Evolutionary conservation across 2,888 invertebrate genomes (phyloP).

Genomic region (Lepeophtheirus nordmannii): DNA sequence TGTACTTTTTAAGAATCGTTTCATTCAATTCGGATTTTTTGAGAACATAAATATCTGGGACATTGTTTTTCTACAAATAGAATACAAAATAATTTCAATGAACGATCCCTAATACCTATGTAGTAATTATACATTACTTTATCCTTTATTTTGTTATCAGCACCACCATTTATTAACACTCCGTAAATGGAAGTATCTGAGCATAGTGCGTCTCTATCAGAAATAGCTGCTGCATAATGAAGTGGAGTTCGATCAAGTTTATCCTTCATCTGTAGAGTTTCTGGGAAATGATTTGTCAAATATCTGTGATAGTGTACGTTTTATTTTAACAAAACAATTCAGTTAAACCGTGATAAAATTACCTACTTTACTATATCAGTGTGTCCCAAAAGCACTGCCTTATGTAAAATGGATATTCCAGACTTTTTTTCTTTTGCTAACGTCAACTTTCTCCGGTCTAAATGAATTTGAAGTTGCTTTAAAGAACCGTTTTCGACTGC

Average conservation of each 20-base stretch:
- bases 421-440: slow-evolving; percentile 48
- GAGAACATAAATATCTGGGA: neutral
- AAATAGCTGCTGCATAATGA: slow-evolving; percentile 46
- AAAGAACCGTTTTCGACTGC: slow-evolving; percentile 31
- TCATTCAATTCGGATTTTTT: neutral
- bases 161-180: neutral
- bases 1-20: neutral
- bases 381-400: slow-evolving; percentile 59
- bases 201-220: neutral
- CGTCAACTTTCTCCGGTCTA: slow-evolving; percentile 42
- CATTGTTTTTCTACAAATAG: neutral
- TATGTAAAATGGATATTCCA: slow-evolving; percentile 58
- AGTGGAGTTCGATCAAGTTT: slow-evolving; percentile 36
- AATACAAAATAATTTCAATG: neutral
- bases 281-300: slow-evolving; percentile 62
- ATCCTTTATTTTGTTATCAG: neutral
- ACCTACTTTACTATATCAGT: slow-evolving; percentile 48
- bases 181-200: neutral
- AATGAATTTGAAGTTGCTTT: slow-evolving; percentile 35
- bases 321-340: slow-evolving; percentile 5
- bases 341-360: neutral
- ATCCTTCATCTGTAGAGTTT: slow-evolving; percentile 52
- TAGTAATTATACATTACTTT: neutral
- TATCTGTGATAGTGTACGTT: slow-evolving; percentile 35
- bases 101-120: neutral